Percentiles rank a stretch among this genome's conserved stretches.
phyloP scores from a whole-genome alignment of 2,113 vertebrate species.

The Oreotrochilus melanogaster region DNA sequence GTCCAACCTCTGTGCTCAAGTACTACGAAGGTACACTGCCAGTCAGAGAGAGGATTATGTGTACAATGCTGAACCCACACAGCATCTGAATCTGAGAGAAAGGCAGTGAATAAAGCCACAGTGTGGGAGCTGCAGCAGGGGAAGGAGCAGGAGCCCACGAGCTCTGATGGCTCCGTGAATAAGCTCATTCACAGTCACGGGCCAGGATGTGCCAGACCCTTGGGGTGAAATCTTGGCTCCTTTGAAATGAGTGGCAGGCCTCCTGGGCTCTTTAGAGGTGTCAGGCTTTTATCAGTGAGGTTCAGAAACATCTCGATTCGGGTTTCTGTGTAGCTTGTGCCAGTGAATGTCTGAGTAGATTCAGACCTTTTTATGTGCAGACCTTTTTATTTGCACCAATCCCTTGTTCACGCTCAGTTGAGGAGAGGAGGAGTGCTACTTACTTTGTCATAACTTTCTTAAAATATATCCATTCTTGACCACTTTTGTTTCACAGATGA shows the following conservation, averaged over 20 bases:
- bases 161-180: not conserved
- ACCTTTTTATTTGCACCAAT: not conserved
- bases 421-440: not conserved
- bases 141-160: not conserved
- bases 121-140: not conserved
- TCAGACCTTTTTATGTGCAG: not conserved
- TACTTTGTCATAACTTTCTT: not conserved
- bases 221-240: constrained; percentile 36
- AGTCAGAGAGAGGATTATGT: not conserved
- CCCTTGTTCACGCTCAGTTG: not conserved
- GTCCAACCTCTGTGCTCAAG: not conserved
- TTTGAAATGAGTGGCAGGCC: not conserved
- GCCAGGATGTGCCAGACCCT: not conserved
- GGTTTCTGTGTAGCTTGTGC: not conserved
- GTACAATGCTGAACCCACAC: not conserved
- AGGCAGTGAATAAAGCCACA: constrained; percentile 1
- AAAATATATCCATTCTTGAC: not conserved
- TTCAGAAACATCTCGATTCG: not conserved
- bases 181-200: not conserved
- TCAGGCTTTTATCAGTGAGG: not conserved
- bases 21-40: not conserved
- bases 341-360: not conserved
- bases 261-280: not conserved
- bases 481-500: not conserved
- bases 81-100: constrained; percentile 14